phyloP scores from a whole-genome alignment of 2,888 invertebrate genomes.

The Rhyacophila evoluta region DNA sequence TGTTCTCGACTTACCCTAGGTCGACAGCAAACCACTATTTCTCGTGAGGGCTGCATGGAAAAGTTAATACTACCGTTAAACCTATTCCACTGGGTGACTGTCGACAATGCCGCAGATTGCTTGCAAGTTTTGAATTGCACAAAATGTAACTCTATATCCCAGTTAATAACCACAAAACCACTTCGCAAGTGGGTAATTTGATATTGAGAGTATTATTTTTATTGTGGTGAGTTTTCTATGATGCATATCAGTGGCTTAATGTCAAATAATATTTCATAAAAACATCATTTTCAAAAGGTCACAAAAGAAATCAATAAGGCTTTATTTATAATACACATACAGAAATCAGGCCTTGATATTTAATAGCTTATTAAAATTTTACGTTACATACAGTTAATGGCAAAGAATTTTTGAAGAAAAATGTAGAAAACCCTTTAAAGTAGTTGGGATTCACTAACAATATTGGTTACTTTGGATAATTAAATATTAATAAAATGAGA shows the following conservation, averaged over 20 bases:
- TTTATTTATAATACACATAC: no score
- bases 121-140: not conserved
- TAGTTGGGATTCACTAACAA: no score
- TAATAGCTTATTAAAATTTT: no score
- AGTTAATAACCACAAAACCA: not conserved
- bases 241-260: not conserved
- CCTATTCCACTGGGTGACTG: slow-evolving; percentile 13
- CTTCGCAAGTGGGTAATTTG: not conserved
- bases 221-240: not conserved
- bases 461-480: no score
- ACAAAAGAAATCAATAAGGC: no score
- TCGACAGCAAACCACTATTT: slow-evolving; percentile 34
- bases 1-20: slow-evolving; percentile 28
- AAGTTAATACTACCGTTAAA: not conserved
- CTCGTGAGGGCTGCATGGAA: slow-evolving; percentile 50
- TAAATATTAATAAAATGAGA: no score
- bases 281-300: no score
- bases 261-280: not conserved
- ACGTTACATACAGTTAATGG: no score
- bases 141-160: not conserved
- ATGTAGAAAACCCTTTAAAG: no score
- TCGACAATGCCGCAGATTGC: not conserved
- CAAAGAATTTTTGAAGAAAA: no score
- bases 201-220: not conserved
- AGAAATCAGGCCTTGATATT: no score